Evolutionary conservation across 2,113 vertebrate genomes (phyloP).

Genomic region (Papio anubis): DNA sequence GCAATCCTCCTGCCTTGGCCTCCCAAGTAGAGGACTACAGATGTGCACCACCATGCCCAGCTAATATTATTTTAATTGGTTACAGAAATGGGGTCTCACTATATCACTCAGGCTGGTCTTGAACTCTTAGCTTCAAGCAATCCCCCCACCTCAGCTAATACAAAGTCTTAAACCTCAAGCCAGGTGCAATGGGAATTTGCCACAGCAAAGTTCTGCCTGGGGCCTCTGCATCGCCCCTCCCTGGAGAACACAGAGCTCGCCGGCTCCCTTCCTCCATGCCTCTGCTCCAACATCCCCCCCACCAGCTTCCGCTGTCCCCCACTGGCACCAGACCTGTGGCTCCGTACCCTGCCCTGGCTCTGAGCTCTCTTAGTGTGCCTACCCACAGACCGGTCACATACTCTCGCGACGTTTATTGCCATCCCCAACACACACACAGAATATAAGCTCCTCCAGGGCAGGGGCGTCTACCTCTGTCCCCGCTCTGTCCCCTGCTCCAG

Average conservation of each 20-base stretch:
- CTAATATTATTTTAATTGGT: too few relatives aligned
- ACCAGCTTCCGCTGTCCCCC: neutral
- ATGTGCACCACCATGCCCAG: neutral
- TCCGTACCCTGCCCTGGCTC: neutral
- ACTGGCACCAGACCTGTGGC: neutral
- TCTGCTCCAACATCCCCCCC: neutral
- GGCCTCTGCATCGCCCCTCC: neutral
- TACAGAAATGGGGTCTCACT: too few relatives aligned
- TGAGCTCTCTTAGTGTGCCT: accelerated
- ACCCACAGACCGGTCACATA: accelerated
- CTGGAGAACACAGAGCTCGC: neutral
- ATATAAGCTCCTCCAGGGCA: neutral
- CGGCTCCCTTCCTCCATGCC: neutral
- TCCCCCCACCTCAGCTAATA: too few relatives aligned
- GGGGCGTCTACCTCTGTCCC: neutral
- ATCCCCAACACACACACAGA: neutral
- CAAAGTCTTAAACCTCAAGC: neutral
- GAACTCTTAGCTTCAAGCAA: too few relatives aligned
- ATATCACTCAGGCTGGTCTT: too few relatives aligned
- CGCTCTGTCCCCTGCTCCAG: neutral
- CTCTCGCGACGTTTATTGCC: accelerated
- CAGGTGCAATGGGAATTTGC: neutral
- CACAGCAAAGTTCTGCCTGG: accelerated
- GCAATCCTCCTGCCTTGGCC: too few relatives aligned
- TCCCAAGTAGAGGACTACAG: neutral